Evolutionary conservation across 2,888 invertebrate species (phyloP), one percentile per base, ranked within the genome.

Genomic region (Tuberolachnus salignus): DNA sequence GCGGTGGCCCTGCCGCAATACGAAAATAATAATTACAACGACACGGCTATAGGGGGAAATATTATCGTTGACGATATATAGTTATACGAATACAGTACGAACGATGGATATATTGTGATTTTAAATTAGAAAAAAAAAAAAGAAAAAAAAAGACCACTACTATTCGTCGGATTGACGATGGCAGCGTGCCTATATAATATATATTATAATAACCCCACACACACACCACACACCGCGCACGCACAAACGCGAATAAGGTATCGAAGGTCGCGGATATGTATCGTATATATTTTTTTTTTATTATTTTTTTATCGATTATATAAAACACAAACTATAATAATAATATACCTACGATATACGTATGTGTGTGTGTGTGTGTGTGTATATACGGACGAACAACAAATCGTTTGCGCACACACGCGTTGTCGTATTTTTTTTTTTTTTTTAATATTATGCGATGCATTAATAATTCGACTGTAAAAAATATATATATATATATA

Each of bases 261-360:
- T 57, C 16, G 70, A 70, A 70, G 70, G 70, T 70, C 70, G 70
- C 55, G 55, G 55, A 55, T 70, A 70, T 34, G 34, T 34, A 34
- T 34, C 34, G 34, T 34, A 34, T 34, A 55, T 55, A 23, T 34
- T 34, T 34, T 34, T 4, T 6, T 3, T 34, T 4, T 34, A 34
- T 6, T 4, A 4, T 34, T 34, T 34, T 34, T 70, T 70, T 70
- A 70, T 70, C 42, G 70, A 55, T 70, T 70, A 70, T 21, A 70
- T 70, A 70, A 70, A 70, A 55, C 55, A 21, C 70, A 49, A 66
- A 66, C 34, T 16, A 70, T 53, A 34, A 53, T 34, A 34, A 69
- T 34, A 53, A 55, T 53, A 53, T 14, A 34, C n/a, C n/a, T 51
- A 51, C n/a, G n/a, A 51, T n/a, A 51, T 63, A 3, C 8, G 44